These are phyloP conservation scores for Cheilosia scutellata DNA, from an alignment of 2,888 invertebrate genomes.

Conservation along the genomic window DNA sequence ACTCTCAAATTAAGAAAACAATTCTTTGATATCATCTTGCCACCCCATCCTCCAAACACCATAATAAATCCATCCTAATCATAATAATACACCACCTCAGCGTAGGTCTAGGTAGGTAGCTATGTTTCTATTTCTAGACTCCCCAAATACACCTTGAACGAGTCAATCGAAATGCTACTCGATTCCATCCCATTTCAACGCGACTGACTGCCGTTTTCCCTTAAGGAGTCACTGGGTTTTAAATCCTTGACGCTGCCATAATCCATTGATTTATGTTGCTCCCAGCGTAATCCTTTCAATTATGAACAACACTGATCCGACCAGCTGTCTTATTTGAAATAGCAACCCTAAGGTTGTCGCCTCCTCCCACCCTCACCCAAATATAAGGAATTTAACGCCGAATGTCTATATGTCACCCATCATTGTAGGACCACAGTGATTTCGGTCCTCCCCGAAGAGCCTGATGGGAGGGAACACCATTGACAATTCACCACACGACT, in stretches of 20 bases:
- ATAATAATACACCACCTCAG: not conserved
- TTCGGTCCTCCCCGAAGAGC: not conserved
- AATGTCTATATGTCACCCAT: slow-evolving; percentile 59
- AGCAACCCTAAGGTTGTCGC: not conserved
- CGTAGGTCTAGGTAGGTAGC: not conserved
- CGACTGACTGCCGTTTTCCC: not conserved
- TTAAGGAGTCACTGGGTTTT: slow-evolving; percentile 26
- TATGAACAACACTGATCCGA: slow-evolving; percentile 54
- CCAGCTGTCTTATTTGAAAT: slow-evolving; percentile 40
- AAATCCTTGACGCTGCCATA: slow-evolving; percentile 43
- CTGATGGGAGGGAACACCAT: slow-evolving; percentile 19
- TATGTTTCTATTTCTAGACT: not conserved
- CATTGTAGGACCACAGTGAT: slow-evolving; percentile 19
- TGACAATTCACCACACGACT: slow-evolving; percentile 60
- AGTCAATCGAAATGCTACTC: slow-evolving; percentile 47
- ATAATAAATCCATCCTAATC: slow-evolving; percentile 16
- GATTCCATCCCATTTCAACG: slow-evolving; percentile 10
- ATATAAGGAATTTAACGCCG: slow-evolving; percentile 16
- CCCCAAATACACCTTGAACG: not conserved
- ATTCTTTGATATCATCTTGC: no score
- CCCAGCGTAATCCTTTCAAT: slow-evolving; percentile 61
- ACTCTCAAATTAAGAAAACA: no score
- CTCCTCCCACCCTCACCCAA: not conserved
- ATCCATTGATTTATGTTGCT: slow-evolving; percentile 67
- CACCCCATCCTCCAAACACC: no score